Evolutionary conservation across 2,113 vertebrate genomes (phyloP).

Genomic region (Grallaria varia): DNA sequence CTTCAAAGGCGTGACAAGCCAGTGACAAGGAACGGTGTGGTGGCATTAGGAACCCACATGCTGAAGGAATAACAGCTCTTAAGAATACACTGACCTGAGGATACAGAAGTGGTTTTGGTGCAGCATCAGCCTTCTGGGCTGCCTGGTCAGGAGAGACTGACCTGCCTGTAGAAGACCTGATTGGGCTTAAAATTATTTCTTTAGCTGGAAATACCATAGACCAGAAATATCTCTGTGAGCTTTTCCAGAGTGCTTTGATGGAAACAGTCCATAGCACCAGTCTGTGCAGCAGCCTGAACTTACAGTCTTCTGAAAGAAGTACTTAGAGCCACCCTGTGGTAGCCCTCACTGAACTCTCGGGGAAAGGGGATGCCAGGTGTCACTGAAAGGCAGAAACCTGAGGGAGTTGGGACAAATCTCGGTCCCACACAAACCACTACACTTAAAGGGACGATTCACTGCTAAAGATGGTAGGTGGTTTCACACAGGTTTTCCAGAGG

Average conservation of each 20-base stretch:
- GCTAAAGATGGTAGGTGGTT: not conserved
- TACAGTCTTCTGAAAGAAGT: not conserved
- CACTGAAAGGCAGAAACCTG: not conserved
- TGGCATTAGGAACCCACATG: not conserved
- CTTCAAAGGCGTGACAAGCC: not conserved
- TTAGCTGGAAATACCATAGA: not conserved
- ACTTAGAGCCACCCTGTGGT: not conserved
- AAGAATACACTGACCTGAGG: not conserved
- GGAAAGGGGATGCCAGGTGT: not conserved
- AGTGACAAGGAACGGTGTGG: not conserved
- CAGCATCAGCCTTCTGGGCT: not conserved
- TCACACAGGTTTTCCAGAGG: not conserved
- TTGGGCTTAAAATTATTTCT: fast-evolving
- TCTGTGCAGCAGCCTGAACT: not conserved
- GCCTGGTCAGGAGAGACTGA: fast-evolving
- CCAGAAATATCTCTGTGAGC: not conserved
- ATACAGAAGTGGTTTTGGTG: not conserved
- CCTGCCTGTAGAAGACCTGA: not conserved
- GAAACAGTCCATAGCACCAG: fast-evolving
- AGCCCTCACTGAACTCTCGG: not conserved
- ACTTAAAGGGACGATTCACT: not conserved
- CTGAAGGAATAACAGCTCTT: not conserved
- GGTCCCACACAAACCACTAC: not conserved
- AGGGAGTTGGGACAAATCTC: not conserved
- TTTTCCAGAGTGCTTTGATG: not conserved